These are phyloP conservation scores for Sterrhoptilus dennistouni DNA, from an alignment of 2,113 vertebrate species.

Conservation along the genomic window DNA sequence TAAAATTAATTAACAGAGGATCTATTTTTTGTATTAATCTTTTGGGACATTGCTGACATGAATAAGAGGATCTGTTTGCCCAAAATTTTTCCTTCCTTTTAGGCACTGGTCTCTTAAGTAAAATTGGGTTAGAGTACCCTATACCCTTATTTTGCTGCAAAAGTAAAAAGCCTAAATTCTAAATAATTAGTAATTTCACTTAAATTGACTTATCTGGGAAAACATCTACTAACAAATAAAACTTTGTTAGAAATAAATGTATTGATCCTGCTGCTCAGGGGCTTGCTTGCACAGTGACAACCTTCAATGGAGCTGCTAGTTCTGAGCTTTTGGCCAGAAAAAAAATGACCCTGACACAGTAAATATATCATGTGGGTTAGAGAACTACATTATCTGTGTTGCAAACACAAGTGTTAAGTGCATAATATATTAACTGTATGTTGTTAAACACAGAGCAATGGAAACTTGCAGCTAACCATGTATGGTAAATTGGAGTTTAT, in stretches of 20 bases:
- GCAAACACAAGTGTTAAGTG: conserved; percentile 2
- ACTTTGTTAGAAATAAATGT: background rate
- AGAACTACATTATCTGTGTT: background rate
- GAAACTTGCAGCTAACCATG: background rate
- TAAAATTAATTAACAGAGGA: background rate
- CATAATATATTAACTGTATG: conserved; percentile 10
- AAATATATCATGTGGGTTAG: background rate
- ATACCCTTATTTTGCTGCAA: background rate
- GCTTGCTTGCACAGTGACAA: background rate
- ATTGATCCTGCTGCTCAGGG: background rate
- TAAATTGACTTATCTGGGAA: background rate
- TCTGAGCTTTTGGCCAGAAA: background rate
- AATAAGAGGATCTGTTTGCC: background rate
- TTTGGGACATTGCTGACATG: background rate
- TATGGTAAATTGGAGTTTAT: background rate
- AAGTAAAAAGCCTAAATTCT: background rate
- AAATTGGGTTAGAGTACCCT: background rate
- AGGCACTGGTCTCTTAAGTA: background rate
- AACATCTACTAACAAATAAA: background rate
- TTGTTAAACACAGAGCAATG: background rate
- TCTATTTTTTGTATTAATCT: background rate
- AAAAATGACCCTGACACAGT: background rate
- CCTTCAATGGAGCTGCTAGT: background rate
- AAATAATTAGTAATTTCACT: background rate
- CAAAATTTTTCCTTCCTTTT: background rate